Base-by-base conservation (phyloP, 2,797 vertebrate species). In the Toxotes lorentzi region DNA sequence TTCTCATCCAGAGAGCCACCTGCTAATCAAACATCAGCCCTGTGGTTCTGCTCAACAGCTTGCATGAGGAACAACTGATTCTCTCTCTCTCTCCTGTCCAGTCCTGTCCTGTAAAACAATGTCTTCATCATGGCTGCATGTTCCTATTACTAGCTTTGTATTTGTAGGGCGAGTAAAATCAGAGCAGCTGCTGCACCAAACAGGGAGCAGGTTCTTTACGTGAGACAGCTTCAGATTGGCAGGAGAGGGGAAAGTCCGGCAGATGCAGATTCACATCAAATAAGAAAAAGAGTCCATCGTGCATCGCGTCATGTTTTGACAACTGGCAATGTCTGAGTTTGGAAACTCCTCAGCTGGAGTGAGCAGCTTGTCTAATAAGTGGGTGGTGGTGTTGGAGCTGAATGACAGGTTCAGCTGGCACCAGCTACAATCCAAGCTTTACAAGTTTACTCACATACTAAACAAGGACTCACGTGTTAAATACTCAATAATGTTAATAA, bases 321-420 rank as follows among this genome's bases (percentile, higher is more conserved):
- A 48, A 38, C 4, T 57, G 27, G 30, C 27, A 27, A 27, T 34
- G 67, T 60, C 56, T 76, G 73, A 61, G 60, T 34, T 40, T 66
- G 40, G 32, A 48, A 53, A 54, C 30, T 45, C 51, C 23, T 69
- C 40, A 40, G 60, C 59, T 23, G 1, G 43, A 63, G 40, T 71
- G 30, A 62, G 30, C 71, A 23, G 19, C 6, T 14, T 14, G 47
- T 54, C 43, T 82, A 47, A 71, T 74, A 57, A 54, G n/a, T 47
- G 60, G 74, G 60, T 59, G 40, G 58, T 54, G 69, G 32, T 73
- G 23, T 27, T 27, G 27, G n/a, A 45, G 13, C 24, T 12, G 43
- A 34, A 61, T 70, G 47, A 80, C 51, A 72, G 32, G 35, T 76
- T 69, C 45, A 64, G 23, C 50, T 57, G 45, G 21, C 81, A 76